Conservation (phyloP, 2,113 vertebrate genomes). For the Meleagris gallopavo region DNA sequence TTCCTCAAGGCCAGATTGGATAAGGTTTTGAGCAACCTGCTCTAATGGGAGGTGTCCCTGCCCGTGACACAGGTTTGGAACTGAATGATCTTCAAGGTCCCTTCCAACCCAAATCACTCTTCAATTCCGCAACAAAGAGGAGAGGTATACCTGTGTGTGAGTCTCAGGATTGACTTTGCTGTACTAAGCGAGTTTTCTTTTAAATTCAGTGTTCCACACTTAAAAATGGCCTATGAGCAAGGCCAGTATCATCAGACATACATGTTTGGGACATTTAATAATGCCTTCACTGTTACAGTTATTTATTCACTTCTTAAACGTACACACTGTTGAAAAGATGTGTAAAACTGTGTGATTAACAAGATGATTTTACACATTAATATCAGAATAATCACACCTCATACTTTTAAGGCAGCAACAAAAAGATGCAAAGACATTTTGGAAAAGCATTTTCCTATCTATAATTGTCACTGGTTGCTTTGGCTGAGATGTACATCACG, state of each 20-base stretch:
- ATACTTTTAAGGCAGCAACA: neutral
- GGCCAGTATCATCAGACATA: neutral
- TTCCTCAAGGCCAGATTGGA: neutral
- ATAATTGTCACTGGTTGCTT: neutral
- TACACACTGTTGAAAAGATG: neutral
- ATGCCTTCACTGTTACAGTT: neutral
- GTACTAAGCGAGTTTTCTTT: neutral
- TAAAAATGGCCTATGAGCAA: neutral
- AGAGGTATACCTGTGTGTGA: neutral
- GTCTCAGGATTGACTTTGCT: neutral
- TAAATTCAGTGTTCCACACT: neutral
- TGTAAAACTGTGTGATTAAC: slow-evolving; percentile 13
- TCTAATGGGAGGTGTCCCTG: neutral
- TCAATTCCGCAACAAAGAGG: neutral
- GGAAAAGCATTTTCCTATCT: neutral
- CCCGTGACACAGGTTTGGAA: neutral
- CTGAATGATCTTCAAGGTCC: neutral
- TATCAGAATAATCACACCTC: slow-evolving; percentile 15
- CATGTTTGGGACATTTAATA: neutral
- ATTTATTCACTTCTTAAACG: neutral
- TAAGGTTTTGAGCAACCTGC: neutral
- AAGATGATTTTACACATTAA: slow-evolving; percentile 10
- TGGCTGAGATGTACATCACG: neutral
- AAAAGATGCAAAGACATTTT: neutral
- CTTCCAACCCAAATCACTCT: neutral